Percentiles rank a stretch among this genome's conserved stretches.
These are phyloP conservation scores for Poeciliopsis gracilis DNA, from an alignment of 2,797 vertebrate species.

Conservation along the genomic window DNA sequence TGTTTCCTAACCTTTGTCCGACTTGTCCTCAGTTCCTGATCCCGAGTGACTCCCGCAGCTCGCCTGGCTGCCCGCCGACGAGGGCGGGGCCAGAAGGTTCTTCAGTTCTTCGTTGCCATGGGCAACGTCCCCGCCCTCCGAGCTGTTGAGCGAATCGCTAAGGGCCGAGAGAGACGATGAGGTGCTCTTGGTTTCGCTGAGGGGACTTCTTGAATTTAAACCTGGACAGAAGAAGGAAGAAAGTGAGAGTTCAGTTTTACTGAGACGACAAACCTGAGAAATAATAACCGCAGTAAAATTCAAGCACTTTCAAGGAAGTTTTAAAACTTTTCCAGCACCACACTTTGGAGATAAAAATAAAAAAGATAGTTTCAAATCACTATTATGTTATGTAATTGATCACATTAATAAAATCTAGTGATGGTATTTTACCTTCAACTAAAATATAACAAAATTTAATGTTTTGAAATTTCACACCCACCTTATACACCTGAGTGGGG, in stretches of 20 bases:
- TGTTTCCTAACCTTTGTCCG: conserved; percentile 89
- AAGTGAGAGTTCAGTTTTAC: not conserved
- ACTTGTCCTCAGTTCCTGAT: conserved; percentile 91
- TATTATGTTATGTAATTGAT: too few relatives aligned
- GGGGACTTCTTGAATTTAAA: conserved; percentile 82
- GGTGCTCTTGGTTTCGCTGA: conserved; percentile 96
- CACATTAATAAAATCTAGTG: too few relatives aligned
- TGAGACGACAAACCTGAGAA: not conserved
- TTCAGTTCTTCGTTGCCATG: conserved; percentile 89
- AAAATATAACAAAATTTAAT: too few relatives aligned
- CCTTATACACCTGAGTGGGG: too few relatives aligned
- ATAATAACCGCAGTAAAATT: not conserved
- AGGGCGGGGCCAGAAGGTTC: conserved; percentile 91
- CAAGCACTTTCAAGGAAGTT: too few relatives aligned
- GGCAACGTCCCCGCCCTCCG: conserved; percentile 89
- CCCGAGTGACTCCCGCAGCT: conserved; percentile 87
- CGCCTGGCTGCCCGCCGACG: conserved; percentile 90
- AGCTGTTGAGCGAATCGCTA: conserved; percentile 97
- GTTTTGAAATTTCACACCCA: too few relatives aligned
- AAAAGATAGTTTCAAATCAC: too few relatives aligned
- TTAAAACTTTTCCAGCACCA: too few relatives aligned
- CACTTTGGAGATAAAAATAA: too few relatives aligned
- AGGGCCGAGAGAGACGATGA: conserved; percentile 96
- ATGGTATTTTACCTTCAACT: too few relatives aligned
- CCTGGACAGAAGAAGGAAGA: conserved; percentile 57